Percentiles rank a stretch among this genome's conserved stretches.
phyloP scores from a whole-genome alignment of 2,888 invertebrate genomes.

The Drosophila paranaensis region DNA sequence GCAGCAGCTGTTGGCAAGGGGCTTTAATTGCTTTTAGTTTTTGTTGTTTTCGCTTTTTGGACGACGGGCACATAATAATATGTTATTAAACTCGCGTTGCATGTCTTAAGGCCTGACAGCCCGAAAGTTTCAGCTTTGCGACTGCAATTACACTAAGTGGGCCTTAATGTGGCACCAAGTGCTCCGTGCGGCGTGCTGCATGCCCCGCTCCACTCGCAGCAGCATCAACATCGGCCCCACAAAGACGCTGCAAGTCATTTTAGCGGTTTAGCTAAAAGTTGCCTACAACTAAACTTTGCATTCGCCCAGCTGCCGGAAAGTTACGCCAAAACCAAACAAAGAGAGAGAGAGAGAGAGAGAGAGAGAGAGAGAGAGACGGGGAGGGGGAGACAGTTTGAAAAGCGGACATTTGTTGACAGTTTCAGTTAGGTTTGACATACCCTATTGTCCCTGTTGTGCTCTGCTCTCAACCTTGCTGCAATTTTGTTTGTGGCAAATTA shows the following conservation, averaged over 20 bases:
- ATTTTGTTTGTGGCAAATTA: constrained; percentile 57
- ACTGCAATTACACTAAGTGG: constrained; percentile 76
- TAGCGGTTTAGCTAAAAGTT: constrained; percentile 57
- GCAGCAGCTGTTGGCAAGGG: constrained; percentile 64
- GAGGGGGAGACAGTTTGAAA: constrained; percentile 7
- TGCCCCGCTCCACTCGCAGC: not conserved
- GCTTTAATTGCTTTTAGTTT: constrained; percentile 73
- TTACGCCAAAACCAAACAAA: constrained; percentile 17
- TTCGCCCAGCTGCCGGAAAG: constrained; percentile 48
- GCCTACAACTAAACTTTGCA: constrained; percentile 67
- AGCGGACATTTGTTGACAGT: constrained; percentile 64
- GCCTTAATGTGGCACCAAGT: constrained; percentile 69
- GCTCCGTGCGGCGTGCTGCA: constrained; percentile 4
- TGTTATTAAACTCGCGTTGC: constrained; percentile 52
- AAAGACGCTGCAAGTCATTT: constrained; percentile 69
- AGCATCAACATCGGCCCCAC: constrained; percentile 14
- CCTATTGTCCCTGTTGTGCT: constrained; percentile 19
- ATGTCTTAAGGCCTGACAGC: constrained; percentile 47
- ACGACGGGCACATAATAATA: constrained; percentile 40
- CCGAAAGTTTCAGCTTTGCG: constrained; percentile 31
- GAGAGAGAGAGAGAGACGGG: not conserved
- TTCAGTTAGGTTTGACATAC: constrained; percentile 37
- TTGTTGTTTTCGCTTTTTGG: not conserved
- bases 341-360: not conserved
- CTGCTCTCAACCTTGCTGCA: constrained; percentile 20